Percentiles rank a stretch among this genome's conserved stretches.
phyloP scores from a whole-genome alignment of 1,140 invertebrate species.

The Steinernema khuongi region DNA sequence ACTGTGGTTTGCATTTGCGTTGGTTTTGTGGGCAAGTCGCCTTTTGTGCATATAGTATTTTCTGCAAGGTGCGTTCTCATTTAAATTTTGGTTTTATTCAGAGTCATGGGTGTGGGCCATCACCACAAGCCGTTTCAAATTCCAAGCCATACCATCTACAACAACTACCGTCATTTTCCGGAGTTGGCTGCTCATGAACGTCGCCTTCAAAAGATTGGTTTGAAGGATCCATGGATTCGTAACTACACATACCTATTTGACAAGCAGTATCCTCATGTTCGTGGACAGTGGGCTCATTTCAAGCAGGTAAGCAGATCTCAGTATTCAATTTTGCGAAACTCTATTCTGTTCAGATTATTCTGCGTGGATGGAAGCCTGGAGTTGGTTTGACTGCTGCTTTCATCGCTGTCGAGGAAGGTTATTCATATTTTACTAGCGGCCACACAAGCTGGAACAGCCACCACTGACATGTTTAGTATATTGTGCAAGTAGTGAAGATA shows the following conservation, averaged over 20 bases:
- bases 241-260: too few species aligned
- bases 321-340: neutral
- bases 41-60: too few species aligned
- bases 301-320: neutral
- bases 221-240: too few species aligned
- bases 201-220: neutral
- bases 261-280: neutral
- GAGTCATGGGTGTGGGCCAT: neutral
- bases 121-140: neutral
- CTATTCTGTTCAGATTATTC: neutral
- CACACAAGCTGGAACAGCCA: too few species aligned
- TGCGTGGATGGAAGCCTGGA: neutral
- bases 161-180: neutral
- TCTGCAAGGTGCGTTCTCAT: too few species aligned
- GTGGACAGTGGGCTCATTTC: neutral
- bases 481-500: too few species aligned
- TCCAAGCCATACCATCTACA: neutral
- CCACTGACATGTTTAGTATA: too few species aligned
- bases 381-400: neutral
- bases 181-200: neutral
- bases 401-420: neutral
- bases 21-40: too few species aligned
- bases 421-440: neutral
- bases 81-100: neutral
- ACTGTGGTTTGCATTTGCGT: too few species aligned